Conservation (phyloP, 2,888 invertebrate species). For the Dicyrtomina minuta region DNA sequence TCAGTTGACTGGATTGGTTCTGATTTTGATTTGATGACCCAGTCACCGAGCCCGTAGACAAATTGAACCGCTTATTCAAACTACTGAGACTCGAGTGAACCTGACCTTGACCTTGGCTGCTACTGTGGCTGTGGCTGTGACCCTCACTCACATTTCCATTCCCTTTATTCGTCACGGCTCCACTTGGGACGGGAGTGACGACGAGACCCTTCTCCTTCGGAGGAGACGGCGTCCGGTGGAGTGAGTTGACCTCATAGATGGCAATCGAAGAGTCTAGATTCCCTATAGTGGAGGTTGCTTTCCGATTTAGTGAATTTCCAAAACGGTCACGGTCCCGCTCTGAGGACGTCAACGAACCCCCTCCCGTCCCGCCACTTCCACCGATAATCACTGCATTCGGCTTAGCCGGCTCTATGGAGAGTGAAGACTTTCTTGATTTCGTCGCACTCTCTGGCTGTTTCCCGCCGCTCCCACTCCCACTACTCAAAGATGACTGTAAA, state of each 20-base stretch:
- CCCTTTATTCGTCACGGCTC: no score
- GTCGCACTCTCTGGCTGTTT: slow-evolving; percentile 34
- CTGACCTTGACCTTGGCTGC: no score
- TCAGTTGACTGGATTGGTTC: no score
- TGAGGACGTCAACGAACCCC: background rate
- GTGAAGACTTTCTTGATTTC: slow-evolving; percentile 34
- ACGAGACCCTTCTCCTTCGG: slow-evolving; percentile 29
- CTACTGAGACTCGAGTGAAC: no score
- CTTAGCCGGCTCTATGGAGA: slow-evolving; percentile 43
- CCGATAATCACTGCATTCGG: slow-evolving; percentile 3
- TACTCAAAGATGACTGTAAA: slow-evolving; percentile 31
- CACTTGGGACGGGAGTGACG: slow-evolving; percentile 20
- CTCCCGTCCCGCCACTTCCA: background rate
- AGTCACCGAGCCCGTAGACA: background rate
- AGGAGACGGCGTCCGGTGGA: slow-evolving; percentile 14
- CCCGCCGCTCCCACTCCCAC: slow-evolving; percentile 31
- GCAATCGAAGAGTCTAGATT: slow-evolving; percentile 32
- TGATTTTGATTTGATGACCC: background rate
- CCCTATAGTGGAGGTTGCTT: slow-evolving; percentile 17
- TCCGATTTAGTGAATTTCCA: slow-evolving; percentile 14
- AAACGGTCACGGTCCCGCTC: background rate
- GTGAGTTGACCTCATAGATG: slow-evolving; percentile 28
- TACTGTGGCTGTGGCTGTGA: no score
- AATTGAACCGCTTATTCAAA: no score
- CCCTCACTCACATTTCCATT: no score